Evolutionary conservation across 2,888 invertebrate species (phyloP).

Genomic region (Uloborus plumipes): DNA sequence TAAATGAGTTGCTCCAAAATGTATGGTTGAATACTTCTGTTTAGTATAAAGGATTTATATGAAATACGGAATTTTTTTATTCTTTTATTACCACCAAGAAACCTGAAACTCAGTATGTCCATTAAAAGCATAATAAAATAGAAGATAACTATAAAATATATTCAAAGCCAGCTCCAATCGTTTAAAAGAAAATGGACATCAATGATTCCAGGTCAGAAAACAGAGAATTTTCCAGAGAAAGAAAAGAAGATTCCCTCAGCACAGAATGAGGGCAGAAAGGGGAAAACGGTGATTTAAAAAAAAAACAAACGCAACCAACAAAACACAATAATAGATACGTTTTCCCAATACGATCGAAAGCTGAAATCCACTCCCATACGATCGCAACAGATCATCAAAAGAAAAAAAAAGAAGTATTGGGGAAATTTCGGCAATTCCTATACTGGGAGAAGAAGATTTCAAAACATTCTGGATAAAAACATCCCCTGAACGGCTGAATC

Average conservation of each 20-base stretch:
- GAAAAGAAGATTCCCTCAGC: not conserved
- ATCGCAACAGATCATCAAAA: slow-evolving; percentile 58
- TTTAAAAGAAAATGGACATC: too few relatives aligned
- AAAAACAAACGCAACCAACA: not conserved
- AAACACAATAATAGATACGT: slow-evolving; percentile 50
- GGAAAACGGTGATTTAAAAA: not conserved
- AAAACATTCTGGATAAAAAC: too few relatives aligned
- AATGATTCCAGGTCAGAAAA: not conserved
- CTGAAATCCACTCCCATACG: slow-evolving; percentile 46
- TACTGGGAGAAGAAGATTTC: slow-evolving; percentile 3
- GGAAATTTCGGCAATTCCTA: slow-evolving; percentile 28
- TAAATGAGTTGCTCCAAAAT: too few relatives aligned
- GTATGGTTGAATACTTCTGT: too few relatives aligned
- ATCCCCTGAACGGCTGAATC: too few relatives aligned
- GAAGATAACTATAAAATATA: too few relatives aligned
- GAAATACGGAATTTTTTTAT: too few relatives aligned
- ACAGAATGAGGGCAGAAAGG: not conserved
- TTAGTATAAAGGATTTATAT: too few relatives aligned
- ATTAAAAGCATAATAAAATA: too few relatives aligned
- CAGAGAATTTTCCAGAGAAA: not conserved
- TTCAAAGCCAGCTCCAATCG: too few relatives aligned
- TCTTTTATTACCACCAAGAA: too few relatives aligned
- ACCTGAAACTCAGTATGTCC: too few relatives aligned
- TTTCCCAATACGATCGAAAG: slow-evolving; percentile 62
- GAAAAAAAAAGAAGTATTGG: slow-evolving; percentile 37